A percentile compares a stretch with the other conserved stretches of the same genome.
phyloP scores from a whole-genome alignment of 1,140 invertebrate genomes.

The Zaprionus lachaisei region DNA sequence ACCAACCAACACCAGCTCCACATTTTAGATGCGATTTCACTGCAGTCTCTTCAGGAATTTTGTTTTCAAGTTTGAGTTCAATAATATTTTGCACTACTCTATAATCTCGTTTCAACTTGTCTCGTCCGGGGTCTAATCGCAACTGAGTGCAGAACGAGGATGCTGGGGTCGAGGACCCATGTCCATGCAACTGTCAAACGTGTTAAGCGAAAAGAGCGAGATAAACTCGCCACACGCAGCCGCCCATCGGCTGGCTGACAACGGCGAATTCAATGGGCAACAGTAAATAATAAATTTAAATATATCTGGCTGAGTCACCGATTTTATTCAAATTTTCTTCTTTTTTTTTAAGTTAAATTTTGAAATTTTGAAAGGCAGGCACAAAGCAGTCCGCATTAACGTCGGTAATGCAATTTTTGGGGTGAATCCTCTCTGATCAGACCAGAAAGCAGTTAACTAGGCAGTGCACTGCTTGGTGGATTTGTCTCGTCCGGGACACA shows the following conservation, averaged over 20 bases:
- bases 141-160: conserved; percentile 48
- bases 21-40: conserved; percentile 50
- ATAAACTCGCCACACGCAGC: neutral
- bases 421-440: too few species aligned
- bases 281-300: too few species aligned
- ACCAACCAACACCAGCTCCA: conserved; percentile 59
- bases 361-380: too few species aligned
- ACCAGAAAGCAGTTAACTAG: too few species aligned
- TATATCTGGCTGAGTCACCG: too few species aligned
- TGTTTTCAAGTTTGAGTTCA: conserved; percentile 1
- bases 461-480: too few species aligned
- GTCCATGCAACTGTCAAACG: conserved; percentile 19
- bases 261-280: too few species aligned
- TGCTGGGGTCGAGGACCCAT: neutral
- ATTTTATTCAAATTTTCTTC: too few species aligned
- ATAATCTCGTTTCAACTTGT: conserved; percentile 39
- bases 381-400: too few species aligned
- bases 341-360: too few species aligned
- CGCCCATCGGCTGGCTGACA: neutral
- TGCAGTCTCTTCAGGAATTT: neutral
- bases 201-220: neutral
- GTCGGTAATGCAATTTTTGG: too few species aligned
- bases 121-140: conserved; percentile 28
- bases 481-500: too few species aligned
- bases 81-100: conserved; percentile 22